phyloP scores from a whole-genome alignment of 2,113 vertebrate species.

The Pristiophorus japonicus region DNA sequence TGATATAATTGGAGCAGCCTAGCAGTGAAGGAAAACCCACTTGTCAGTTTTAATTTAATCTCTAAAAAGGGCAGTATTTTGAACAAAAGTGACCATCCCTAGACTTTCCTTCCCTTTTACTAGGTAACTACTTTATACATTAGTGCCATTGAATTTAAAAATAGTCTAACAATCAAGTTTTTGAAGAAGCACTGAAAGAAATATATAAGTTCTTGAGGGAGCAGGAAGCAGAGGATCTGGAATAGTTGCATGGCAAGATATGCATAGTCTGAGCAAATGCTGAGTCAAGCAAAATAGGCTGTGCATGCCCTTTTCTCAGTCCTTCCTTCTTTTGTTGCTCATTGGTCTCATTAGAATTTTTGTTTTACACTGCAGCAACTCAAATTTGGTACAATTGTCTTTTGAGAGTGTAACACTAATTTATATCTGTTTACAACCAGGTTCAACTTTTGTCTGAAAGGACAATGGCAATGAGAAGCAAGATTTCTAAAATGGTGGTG shows the following conservation, averaged over 20 bases:
- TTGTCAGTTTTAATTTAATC: not conserved
- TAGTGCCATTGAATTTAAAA: not conserved
- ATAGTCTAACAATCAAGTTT: not conserved
- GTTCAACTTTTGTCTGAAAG: conserved; percentile 71
- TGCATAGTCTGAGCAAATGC: not conserved
- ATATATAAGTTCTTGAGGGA: not conserved
- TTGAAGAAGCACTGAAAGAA: not conserved
- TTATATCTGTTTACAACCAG: conserved; percentile 46
- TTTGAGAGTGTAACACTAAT: not conserved
- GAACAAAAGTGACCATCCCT: not conserved
- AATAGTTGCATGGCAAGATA: not conserved
- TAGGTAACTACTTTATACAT: not conserved
- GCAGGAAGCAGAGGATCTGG: not conserved
- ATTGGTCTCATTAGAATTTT: not conserved
- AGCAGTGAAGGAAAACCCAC: no score
- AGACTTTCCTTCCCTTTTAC: not conserved
- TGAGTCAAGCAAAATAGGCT: not conserved
- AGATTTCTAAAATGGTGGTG: conserved; percentile 77
- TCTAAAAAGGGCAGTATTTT: not conserved
- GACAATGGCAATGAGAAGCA: conserved; percentile 66
- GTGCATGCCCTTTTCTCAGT: not conserved
- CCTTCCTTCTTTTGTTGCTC: not conserved
- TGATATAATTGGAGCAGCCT: no score
- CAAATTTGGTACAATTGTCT: not conserved
- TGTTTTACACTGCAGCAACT: not conserved